phyloP scores from a whole-genome alignment of 2,797 vertebrate species.

The Arctocebus calabarensis region DNA sequence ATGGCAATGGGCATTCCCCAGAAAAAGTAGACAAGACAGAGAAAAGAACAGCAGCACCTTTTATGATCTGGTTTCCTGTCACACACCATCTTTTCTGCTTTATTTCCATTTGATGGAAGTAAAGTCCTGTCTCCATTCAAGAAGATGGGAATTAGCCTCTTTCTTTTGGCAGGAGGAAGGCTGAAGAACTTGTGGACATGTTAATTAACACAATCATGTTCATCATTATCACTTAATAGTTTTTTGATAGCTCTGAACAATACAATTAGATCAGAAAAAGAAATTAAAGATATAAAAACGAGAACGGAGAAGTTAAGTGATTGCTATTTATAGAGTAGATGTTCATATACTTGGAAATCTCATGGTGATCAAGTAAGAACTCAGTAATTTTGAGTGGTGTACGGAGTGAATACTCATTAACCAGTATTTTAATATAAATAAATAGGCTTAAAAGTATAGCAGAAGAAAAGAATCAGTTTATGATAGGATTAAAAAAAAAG shows the following conservation, averaged over 20 bases:
- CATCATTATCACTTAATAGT: neutral
- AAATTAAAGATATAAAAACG: neutral
- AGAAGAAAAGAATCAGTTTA: too few relatives aligned
- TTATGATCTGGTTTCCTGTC: neutral
- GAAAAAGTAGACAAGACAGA: neutral
- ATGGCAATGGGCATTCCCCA: neutral
- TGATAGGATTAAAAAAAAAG: too few relatives aligned
- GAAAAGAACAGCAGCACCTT: neutral
- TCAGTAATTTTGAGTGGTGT: neutral
- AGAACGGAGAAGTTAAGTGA: neutral
- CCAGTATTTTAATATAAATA: too few relatives aligned
- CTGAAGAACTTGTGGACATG: neutral
- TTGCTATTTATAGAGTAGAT: neutral
- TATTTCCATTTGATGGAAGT: neutral
- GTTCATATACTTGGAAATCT: neutral
- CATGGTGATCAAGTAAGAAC: slow-evolving; percentile 33
- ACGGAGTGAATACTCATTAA: too few relatives aligned
- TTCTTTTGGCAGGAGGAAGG: neutral
- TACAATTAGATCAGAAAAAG: slow-evolving; percentile 1
- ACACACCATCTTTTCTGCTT: neutral
- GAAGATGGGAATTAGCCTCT: neutral
- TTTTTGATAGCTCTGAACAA: neutral
- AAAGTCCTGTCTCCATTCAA: neutral
- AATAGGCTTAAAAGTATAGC: too few relatives aligned
- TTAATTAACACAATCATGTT: neutral